Base-by-base conservation (phyloP, 2,888 invertebrate species). In the Chloroclysta siterata region DNA sequence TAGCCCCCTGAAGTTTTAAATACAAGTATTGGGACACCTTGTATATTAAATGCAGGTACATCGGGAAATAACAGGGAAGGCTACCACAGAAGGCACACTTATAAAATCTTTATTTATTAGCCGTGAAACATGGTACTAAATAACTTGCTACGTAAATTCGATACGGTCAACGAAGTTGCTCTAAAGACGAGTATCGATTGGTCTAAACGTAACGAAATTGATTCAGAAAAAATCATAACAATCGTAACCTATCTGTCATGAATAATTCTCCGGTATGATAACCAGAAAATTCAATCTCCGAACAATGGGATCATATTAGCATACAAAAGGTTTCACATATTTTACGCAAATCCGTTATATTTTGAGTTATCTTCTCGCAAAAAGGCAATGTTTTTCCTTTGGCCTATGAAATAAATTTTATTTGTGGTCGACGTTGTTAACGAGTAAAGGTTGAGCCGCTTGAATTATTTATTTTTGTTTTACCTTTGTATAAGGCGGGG, bases 311-410 rank as follows among this genome's bases (percentile, higher is more conserved):
- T 90, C 87, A 83, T 90, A 92, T 92, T 92, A 92, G 88, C 92
- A 92, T 92, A 92, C 90, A 92, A 91, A 92, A 91, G 90, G 91
- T 88, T 90, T 90, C 91, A 90, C 88, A 92, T 91, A 92, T 92
- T 89, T 91, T 89, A 90, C 89, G 89, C 85, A 88, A 88, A 91
- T 89, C 90, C 89, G 88, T 88, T 89, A 88, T 89, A 90, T 89
- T 90, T 90, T 88, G 90, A 89, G 89, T 88, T 90, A 90, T 89
- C 84, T 88, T 82, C 83, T 82, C 78, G 81, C 84, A 87, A 86
- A 88, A 88, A 85, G 86, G 84, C 81, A 84, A 84, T 82, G 83
- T 83, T 87, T 81, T 85, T 80, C 76, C 72, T 76, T 82, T 86
- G 88, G 87, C 87, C 89, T 84, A 84, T 72, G 80, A 85, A 84